Base-by-base conservation (phyloP, 2,888 invertebrate species). In the Dolichopus griseipennis region DNA sequence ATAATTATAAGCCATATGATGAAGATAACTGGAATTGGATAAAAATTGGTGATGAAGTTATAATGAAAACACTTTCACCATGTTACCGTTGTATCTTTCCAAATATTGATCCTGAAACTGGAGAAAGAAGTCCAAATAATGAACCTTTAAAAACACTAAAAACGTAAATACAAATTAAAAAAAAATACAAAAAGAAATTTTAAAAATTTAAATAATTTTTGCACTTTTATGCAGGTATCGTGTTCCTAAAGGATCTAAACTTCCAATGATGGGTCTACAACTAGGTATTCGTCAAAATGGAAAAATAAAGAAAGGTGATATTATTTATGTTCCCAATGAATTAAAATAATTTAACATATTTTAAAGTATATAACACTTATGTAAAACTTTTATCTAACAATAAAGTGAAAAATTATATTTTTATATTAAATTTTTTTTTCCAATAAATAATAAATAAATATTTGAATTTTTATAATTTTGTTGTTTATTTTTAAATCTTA, bases 1-100 rank as follows among this genome's bases (percentile, higher is more conserved):
- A 18, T 3, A 86, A 85, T 0, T 83, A 84, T 1, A 74, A 79
- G 65, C 78, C 88, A 0, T 88, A 84, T 73, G 88, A 85, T 2
- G 90, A 91, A 78, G 91, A 91, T 74, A 78, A 82, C 8, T 91
- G 90, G 90, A 84, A 86, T 68, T 91, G 87, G 82, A 77, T 91
- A 6, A 87, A 86, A 77, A 88, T 91, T 67, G 89, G 90, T 10
- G 68, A 75, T 0, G 69, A 75, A 0, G 72, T 75, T 0, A 66
- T 76, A 1, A 78, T 78, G 22, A 73, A 76, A 10, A 71, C 71
- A 27, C 78, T 71, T 65, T 76, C 67, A 75, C 70, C 78, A 12
- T 78, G 81, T 78, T 77, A 72, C 73, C 87, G 89, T 73, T 91
- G 91, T 75, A 80, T 89, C n/a, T 76, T 90, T 70, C 88, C 89